phyloP scores from a whole-genome alignment of 2,797 vertebrate genomes.

The Xenentodon cancila region DNA sequence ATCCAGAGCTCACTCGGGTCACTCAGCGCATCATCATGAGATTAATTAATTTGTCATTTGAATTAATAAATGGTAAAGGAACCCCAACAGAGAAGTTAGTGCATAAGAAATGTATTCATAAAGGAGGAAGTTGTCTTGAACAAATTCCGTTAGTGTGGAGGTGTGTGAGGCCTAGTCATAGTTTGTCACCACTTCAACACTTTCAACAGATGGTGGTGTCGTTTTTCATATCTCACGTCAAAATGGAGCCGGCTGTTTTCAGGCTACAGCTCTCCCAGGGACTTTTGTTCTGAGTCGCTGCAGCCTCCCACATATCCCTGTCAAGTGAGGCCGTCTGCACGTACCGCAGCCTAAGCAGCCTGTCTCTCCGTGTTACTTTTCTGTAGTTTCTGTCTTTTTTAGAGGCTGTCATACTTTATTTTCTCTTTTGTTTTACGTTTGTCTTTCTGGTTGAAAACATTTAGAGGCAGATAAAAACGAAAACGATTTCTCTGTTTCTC shows the following conservation, averaged over 20 bases:
- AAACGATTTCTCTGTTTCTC: slow-evolving; percentile 33
- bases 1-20: background rate
- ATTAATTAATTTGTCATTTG: background rate
- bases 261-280: slow-evolving; percentile 59
- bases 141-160: slow-evolving; percentile 19
- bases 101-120: background rate
- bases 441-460: slow-evolving; percentile 30
- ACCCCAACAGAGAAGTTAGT: no score
- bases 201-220: slow-evolving; percentile 61
- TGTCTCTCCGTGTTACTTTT: slow-evolving; percentile 23
- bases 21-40: background rate
- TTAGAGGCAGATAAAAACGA: slow-evolving; percentile 1
- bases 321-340: slow-evolving; percentile 28
- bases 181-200: slow-evolving; percentile 34
- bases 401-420: background rate
- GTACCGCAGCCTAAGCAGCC: slow-evolving; percentile 38
- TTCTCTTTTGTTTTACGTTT: slow-evolving; percentile 20
- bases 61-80: background rate
- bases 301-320: slow-evolving; percentile 62
- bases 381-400: background rate
- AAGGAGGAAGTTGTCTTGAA: background rate
- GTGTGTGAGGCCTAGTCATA: slow-evolving; percentile 36
- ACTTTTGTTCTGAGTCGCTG: slow-evolving; percentile 40
- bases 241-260: slow-evolving; percentile 61
- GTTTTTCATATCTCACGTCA: slow-evolving; percentile 57